Evolutionary conservation across 2,113 vertebrate species (phyloP), one percentile per base, ranked within the genome.

Genomic region (Ceyx melanurus): DNA sequence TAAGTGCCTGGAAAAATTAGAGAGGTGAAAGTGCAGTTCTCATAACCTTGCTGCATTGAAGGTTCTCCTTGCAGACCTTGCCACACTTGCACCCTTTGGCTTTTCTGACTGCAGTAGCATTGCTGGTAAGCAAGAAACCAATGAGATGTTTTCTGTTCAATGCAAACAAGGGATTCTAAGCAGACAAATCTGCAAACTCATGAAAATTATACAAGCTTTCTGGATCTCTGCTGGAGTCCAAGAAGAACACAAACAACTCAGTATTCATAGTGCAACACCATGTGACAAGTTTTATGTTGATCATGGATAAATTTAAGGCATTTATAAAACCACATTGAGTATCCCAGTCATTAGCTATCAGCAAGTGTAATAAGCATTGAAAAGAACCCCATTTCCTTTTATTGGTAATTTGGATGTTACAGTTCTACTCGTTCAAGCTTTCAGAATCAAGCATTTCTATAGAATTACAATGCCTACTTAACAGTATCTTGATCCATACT

Each of bases 401-500:
- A 42, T 8, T 14, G 23, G 4, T 25, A 43, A 73, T 68, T 35
- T 68, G 61, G 78, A 61, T 43, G 28, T 50, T 48, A 43, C 6
- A 40, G 4, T 70, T 53, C 28, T 62, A n/a, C 46, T 66, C 10
- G 4, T 5, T 13, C 7, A 67, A 42, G 21, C 40, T 74, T 74
- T 56, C 51, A 75, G 66, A 70, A 71, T 72, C 22, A 43, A 53
- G 33, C 9, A 72, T 51, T 78, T 80, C 54, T 74, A 23, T 8
- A 58, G 58, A 82, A 74, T 45, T 67, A 33, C 43, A 74, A 35
- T 37, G 73, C 2, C 12, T 89, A 10, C 31, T 81, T 6, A 61
- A 75, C 15, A 50, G 28, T 17, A 37, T 31, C n/a, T 65, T n/a
- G 21, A 71, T 21, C 40, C 19, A 25, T 29, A 96, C 98, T 97